Conservation (phyloP, 2,888 invertebrate genomes). For the Crossocerus cetratus region DNA sequence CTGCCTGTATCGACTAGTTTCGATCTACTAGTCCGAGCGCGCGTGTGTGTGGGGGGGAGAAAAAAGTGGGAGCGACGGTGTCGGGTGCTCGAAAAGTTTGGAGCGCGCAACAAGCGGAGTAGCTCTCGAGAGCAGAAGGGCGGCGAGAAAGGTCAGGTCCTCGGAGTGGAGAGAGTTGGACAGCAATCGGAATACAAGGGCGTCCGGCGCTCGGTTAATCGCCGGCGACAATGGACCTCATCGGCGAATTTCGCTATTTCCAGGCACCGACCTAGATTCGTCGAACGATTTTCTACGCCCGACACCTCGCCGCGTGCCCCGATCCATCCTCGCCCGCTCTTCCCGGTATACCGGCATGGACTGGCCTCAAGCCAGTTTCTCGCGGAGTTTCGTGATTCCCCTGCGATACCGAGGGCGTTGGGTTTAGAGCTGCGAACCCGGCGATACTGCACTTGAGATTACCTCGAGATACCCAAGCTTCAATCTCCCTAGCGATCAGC, state of each 20-base stretch:
- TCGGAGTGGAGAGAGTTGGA: neutral
- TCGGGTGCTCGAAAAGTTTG: too few species aligned
- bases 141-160: neutral
- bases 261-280: conserved; percentile 59
- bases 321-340: conserved; percentile 29
- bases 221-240: conserved; percentile 47
- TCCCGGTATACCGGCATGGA: conserved; percentile 14
- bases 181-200: conserved; percentile 14
- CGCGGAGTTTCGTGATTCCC: conserved; percentile 13
- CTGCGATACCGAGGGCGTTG: conserved; percentile 21
- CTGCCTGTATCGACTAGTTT: too few species aligned
- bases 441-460: conserved; percentile 34
- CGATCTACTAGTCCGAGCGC: too few species aligned
- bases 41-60: too few species aligned
- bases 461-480: conserved; percentile 15
- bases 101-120: too few species aligned
- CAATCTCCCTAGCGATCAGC: too few species aligned
- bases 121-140: neutral
- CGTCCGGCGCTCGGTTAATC: conserved; percentile 38
- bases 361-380: conserved; percentile 43
- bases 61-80: too few species aligned
- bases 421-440: conserved; percentile 13
- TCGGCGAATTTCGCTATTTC: conserved; percentile 58
- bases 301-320: conserved; percentile 53
- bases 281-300: conserved; percentile 54